Conservation (phyloP, 2,888 invertebrate species). For the Napeogenes sylphis region DNA sequence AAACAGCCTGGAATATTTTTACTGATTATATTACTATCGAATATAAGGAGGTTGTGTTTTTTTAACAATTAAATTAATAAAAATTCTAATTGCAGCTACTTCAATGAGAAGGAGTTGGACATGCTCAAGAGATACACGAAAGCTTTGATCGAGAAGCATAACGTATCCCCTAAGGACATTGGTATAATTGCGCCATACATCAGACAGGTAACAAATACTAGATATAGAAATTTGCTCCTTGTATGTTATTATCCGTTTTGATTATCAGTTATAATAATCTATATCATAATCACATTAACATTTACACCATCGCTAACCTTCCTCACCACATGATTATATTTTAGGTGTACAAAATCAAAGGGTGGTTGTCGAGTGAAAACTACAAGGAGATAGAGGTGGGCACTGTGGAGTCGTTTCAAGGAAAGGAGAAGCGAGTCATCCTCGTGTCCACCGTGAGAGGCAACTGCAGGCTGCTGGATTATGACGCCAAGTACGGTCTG, state of each 20-base stretch:
- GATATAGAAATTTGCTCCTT: too few relatives aligned
- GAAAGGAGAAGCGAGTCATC: conserved; percentile 88
- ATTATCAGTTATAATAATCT: not conserved
- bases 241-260: too few relatives aligned
- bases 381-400: conserved; percentile 81
- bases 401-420: conserved; percentile 92
- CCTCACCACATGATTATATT: not conserved
- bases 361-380: conserved; percentile 47
- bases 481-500: conserved; percentile 74
- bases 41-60: not conserved
- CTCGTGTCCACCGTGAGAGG: conserved; percentile 89
- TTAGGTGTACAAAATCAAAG: conserved; percentile 70
- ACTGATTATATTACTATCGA: too few relatives aligned
- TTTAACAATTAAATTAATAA: too few relatives aligned
- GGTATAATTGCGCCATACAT: conserved; percentile 95
- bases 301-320: not conserved
- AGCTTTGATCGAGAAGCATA: conserved; percentile 77
- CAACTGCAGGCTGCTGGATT: conserved; percentile 58
- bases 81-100: conserved; percentile 56
- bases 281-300: not conserved
- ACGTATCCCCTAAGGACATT: conserved; percentile 81
- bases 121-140: conserved; percentile 69
- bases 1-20: too few relatives aligned
- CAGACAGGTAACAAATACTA: conserved; percentile 82
- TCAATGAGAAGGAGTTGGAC: conserved; percentile 87